Conservation (phyloP, 1,140 invertebrate genomes). For the Achroia grisella region DNA sequence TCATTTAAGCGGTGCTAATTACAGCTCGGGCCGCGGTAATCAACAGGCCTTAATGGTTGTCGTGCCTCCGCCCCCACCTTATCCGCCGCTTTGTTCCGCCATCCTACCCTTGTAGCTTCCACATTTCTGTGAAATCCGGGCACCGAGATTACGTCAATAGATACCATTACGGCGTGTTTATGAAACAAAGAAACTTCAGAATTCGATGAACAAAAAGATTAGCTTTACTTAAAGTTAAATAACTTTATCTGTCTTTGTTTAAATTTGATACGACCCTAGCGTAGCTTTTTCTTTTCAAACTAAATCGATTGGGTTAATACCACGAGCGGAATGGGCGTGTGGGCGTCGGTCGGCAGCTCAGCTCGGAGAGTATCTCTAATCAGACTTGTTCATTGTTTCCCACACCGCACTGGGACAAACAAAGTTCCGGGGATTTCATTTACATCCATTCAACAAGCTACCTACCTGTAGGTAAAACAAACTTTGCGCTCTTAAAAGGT, state of each 20-base stretch:
- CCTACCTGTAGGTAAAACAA: slow-evolving; percentile 22
- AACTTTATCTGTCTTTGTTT: no score
- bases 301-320: slow-evolving; percentile 17
- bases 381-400: slow-evolving; percentile 35
- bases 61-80: slow-evolving; percentile 18
- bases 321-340: slow-evolving; percentile 10
- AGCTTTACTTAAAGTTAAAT: no score
- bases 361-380: slow-evolving; percentile 20
- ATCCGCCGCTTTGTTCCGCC: slow-evolving; percentile 16
- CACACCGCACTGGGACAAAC: slow-evolving; percentile 29
- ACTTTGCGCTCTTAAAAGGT: slow-evolving; percentile 37
- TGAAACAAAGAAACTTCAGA: slow-evolving; percentile 8
- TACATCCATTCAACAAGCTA: slow-evolving; percentile 35
- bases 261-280: slow-evolving; percentile 4
- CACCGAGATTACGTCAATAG: no score
- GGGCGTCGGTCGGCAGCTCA: slow-evolving; percentile 8
- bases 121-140: background rate
- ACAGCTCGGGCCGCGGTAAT: slow-evolving; percentile 42
- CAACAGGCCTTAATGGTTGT: slow-evolving; percentile 52
- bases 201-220: background rate
- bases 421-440: slow-evolving; percentile 41
- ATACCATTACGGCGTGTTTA: slow-evolving; percentile 6
- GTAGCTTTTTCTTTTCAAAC: slow-evolving; percentile 7
- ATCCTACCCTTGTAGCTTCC: background rate
- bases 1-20: slow-evolving; percentile 59